Evolutionary conservation across 1,140 invertebrate genomes (phyloP).

Genomic region (Brachionus sp.): DNA sequence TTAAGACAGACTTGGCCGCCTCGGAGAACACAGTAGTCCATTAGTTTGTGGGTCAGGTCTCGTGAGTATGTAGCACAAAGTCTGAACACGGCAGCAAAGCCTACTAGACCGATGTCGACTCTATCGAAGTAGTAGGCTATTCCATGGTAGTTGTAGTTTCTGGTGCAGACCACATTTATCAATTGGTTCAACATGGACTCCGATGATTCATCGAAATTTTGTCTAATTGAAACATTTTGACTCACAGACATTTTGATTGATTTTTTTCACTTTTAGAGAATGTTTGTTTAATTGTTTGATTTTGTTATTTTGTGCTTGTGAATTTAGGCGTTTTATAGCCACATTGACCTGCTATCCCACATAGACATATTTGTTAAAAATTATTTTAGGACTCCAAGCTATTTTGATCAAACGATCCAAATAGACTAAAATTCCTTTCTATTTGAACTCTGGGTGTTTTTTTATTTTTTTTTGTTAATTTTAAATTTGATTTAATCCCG

Average conservation of each 20-base stretch:
- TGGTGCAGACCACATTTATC: not conserved
- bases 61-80: not conserved
- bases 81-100: conserved; percentile 67
- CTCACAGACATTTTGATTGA: conserved; percentile 3
- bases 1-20: not conserved
- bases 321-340: not conserved
- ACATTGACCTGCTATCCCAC: not conserved
- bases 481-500: not conserved
- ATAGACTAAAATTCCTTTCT: not conserved
- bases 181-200: conserved; percentile 2
- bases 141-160: conserved; percentile 14
- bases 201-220: conserved; percentile 36
- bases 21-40: conserved; percentile 4
- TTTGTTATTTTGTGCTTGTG: not conserved
- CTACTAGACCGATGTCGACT: conserved; percentile 69
- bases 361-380: not conserved
- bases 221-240: conserved; percentile 21
- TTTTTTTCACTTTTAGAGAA: not conserved
- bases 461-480: not conserved
- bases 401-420: conserved; percentile 1
- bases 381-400: not conserved
- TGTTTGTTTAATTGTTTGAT: not conserved
- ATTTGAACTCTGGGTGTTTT: not conserved
- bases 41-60: not conserved
- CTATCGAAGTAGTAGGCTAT: conserved; percentile 70